A percentile compares a stretch with the other conserved stretches of the same genome.
phyloP scores from a whole-genome alignment of 2,797 vertebrate species.

The Fistularia commersonii region DNA sequence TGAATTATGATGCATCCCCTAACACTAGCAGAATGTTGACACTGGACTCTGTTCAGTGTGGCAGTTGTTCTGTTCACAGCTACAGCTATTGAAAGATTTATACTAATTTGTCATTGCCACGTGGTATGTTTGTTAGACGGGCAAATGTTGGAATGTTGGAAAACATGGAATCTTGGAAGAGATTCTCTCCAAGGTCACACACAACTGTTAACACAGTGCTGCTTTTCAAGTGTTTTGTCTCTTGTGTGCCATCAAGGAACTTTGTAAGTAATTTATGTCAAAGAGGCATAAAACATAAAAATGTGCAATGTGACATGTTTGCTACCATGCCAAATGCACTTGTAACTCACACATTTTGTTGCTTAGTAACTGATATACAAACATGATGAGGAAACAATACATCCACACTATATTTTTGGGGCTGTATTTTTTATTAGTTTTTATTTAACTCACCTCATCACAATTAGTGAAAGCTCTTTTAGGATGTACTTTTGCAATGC shows the following conservation, averaged over 20 bases:
- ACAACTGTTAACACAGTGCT: slow-evolving; percentile 2
- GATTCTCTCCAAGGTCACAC: slow-evolving; percentile 12
- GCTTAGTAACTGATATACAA: slow-evolving; percentile 16
- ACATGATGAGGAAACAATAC: background rate
- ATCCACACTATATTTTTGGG: too few relatives aligned
- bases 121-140: slow-evolving; percentile 64
- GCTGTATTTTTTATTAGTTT: background rate
- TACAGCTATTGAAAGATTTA: slow-evolving; percentile 34
- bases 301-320: slow-evolving; percentile 5
- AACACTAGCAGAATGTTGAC: slow-evolving; percentile 35
- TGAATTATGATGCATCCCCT: slow-evolving; percentile 37
- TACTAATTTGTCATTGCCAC: slow-evolving; percentile 29
- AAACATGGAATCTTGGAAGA: slow-evolving; percentile 43
- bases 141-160: slow-evolving; percentile 41
- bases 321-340: slow-evolving; percentile 1
- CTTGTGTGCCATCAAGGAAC: slow-evolving; percentile 10
- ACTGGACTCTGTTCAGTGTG: slow-evolving; percentile 27
- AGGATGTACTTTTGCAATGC: too few relatives aligned
- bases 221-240: slow-evolving; percentile 21
- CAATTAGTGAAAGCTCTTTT: too few relatives aligned
- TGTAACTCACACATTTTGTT: slow-evolving; percentile 5
- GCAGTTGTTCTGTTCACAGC: slow-evolving; percentile 50
- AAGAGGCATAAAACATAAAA: slow-evolving; percentile 12
- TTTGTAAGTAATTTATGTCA: slow-evolving; percentile 6
- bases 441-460: too few relatives aligned